Conservation (phyloP, 1,140 invertebrate genomes). For the Magallana ariakensis region DNA sequence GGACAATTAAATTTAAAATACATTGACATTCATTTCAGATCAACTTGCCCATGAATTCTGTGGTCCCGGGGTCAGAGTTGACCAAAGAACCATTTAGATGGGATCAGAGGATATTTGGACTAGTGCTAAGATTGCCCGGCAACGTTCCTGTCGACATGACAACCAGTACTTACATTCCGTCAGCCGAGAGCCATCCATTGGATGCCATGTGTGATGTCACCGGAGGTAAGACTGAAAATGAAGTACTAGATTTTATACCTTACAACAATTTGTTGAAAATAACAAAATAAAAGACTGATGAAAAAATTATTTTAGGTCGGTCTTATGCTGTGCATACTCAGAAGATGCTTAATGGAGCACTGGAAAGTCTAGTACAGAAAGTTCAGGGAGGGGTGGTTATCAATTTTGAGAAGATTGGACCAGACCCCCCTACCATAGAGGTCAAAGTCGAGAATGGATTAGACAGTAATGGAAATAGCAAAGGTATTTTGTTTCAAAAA, state of each 20-base stretch:
- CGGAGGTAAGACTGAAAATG: slow-evolving; percentile 85
- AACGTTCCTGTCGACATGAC: slow-evolving; percentile 72
- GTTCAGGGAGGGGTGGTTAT: slow-evolving; percentile 98
- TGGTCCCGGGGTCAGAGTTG: slow-evolving; percentile 96
- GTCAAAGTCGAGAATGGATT: slow-evolving; percentile 53
- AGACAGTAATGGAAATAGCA: slow-evolving; percentile 69
- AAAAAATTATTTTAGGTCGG: slow-evolving; percentile 84
- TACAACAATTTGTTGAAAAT: no score
- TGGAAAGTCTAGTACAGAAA: slow-evolving; percentile 97
- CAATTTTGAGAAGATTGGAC: slow-evolving; percentile 97
- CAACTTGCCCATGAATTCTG: slow-evolving; percentile 94
- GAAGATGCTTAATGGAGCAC: slow-evolving; percentile 95
- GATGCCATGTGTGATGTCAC: slow-evolving; percentile 99
- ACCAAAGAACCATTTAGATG: slow-evolving; percentile 98
- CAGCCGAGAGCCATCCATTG: slow-evolving; percentile 95
- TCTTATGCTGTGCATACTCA: slow-evolving; percentile 98
- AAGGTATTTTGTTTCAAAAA: slow-evolving; percentile 59
- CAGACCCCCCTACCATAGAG: slow-evolving; percentile 88
- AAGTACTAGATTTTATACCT: no score
- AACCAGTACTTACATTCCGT: slow-evolving; percentile 75
- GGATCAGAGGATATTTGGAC: slow-evolving; percentile 98
- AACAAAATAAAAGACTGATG: no score
- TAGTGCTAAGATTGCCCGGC: slow-evolving; percentile 93
- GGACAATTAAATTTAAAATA: no score
- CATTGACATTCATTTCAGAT: slow-evolving; percentile 82